phyloP scores from a whole-genome alignment of 2,797 vertebrate genomes.

The Trachops cirrhosus region DNA sequence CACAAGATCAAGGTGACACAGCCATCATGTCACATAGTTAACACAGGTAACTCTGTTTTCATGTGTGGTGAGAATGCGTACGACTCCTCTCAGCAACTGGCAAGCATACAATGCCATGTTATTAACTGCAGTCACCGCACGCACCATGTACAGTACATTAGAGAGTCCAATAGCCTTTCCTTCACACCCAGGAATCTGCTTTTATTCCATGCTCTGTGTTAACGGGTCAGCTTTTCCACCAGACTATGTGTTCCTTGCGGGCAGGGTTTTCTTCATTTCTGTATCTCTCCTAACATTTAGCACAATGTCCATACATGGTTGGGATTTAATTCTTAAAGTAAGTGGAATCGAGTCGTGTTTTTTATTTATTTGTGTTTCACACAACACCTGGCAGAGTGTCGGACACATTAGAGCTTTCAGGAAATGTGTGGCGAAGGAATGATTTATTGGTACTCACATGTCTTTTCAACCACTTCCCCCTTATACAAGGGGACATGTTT shows the following conservation, averaged over 20 bases:
- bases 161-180: background rate
- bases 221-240: background rate
- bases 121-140: background rate
- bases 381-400: background rate
- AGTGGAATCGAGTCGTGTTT: background rate
- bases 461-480: constrained; percentile 26
- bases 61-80: background rate
- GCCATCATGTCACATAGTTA: background rate
- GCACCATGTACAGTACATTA: background rate
- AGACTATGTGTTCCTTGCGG: too few species aligned
- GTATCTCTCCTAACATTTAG: background rate
- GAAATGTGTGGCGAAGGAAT: background rate
- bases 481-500: constrained; percentile 77
- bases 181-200: background rate
- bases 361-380: background rate
- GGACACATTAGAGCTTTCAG: background rate
- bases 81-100: background rate
- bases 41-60: background rate
- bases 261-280: background rate
- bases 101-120: background rate
- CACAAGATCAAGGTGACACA: background rate
- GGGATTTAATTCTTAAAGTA: background rate
- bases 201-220: background rate
- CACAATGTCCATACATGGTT: background rate
- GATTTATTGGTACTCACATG: constrained; percentile 70